Evolutionary conservation across 2,113 vertebrate species (phyloP).

Genomic region (Myocastor coypus): DNA sequence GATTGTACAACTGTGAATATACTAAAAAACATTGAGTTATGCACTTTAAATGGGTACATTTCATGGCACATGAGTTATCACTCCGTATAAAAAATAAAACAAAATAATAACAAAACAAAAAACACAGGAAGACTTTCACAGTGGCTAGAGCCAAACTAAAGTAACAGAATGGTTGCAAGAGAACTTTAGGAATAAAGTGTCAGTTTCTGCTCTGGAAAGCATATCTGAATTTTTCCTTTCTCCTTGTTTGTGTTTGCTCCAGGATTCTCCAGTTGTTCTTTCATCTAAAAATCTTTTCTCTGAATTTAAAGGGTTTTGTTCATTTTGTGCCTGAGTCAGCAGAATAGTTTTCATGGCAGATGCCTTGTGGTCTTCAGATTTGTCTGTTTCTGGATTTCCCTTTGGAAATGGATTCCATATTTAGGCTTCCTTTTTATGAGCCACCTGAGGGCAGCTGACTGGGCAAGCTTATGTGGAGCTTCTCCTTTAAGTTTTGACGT

Average conservation of each 20-base stretch:
- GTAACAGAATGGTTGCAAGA: background rate
- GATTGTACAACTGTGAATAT: background rate
- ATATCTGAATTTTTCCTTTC: background rate
- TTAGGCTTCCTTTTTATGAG: conserved; percentile 6
- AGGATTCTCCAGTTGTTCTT: background rate
- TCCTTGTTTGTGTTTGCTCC: conserved; percentile 1
- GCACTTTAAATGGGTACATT: conserved; percentile 3
- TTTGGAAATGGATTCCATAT: background rate
- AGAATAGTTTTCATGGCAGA: background rate
- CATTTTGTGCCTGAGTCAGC: conserved; percentile 8
- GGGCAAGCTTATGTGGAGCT: background rate
- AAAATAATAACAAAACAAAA: background rate
- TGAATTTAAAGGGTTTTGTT: background rate
- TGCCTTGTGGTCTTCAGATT: conserved; percentile 10
- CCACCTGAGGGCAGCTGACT: conserved; percentile 11
- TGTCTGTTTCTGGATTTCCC: conserved; percentile 8
- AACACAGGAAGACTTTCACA: background rate
- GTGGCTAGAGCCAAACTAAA: background rate
- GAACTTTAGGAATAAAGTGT: background rate
- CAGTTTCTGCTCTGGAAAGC: background rate
- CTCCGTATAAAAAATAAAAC: background rate
- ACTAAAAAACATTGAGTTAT: background rate
- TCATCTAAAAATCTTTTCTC: background rate
- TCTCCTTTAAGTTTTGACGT: conserved; percentile 5
- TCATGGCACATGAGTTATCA: background rate